phyloP scores from a whole-genome alignment of 2,797 vertebrate species.

The Hyperoplus immaculatus region DNA sequence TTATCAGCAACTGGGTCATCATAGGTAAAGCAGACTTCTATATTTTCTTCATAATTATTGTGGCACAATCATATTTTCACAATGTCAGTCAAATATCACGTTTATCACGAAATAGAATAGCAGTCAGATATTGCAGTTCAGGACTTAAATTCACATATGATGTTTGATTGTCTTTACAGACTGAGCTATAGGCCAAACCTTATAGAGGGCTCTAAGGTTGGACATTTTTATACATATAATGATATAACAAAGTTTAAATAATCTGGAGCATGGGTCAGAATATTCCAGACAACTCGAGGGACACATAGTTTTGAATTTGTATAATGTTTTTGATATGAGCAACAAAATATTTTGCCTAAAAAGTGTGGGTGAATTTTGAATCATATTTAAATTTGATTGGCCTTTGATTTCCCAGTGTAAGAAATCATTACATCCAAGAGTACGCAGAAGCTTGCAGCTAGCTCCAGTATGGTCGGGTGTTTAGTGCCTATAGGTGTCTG shows the following conservation, averaged over 20 bases:
- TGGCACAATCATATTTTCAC: not conserved
- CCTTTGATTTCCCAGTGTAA: not conserved
- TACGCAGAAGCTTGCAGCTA: conserved; percentile 1
- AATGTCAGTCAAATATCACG: not conserved
- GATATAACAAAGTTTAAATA: not conserved
- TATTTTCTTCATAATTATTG: not conserved
- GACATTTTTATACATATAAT: not conserved
- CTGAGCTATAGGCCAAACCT: not conserved
- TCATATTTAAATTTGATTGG: not conserved
- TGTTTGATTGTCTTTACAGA: not conserved
- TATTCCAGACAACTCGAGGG: not conserved
- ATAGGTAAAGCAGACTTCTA: not conserved
- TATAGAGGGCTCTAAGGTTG: not conserved
- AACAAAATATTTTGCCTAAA: not conserved
- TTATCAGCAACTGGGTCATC: not conserved
- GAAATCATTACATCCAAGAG: not conserved
- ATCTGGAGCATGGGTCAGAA: not conserved
- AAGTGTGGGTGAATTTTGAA: not conserved
- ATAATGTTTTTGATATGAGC: not conserved
- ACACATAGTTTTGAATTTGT: not conserved
- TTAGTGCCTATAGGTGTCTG: not conserved
- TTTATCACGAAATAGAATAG: not conserved
- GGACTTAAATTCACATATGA: not conserved
- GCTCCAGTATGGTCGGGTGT: not conserved
- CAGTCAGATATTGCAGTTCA: not conserved